Evolutionary conservation across 2,113 vertebrate species (phyloP).

Genomic region (Tamias sibiricus): DNA sequence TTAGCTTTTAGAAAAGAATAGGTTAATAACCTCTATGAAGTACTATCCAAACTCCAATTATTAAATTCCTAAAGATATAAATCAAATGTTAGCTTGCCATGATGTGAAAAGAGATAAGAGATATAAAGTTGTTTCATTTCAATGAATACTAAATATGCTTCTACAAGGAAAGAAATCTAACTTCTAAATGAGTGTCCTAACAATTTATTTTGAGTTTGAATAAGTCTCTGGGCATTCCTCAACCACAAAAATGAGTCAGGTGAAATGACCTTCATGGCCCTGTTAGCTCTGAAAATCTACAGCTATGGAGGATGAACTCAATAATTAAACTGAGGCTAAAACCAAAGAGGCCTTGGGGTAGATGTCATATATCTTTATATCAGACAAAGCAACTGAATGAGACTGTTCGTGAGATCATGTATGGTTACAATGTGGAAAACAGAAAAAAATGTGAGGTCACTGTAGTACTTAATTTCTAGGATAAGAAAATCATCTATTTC

Average conservation of each 20-base stretch:
- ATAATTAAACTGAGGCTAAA: neutral
- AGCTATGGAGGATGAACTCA: neutral
- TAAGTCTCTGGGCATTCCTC: neutral
- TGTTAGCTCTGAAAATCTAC: neutral
- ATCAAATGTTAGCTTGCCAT: constrained; percentile 22
- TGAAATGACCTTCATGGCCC: neutral
- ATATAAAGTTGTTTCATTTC: neutral
- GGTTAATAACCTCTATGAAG: neutral
- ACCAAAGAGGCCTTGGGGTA: neutral
- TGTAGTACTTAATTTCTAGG: neutral
- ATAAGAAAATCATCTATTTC: neutral
- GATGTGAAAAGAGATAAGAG: neutral
- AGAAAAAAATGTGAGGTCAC: neutral
- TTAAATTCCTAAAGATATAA: neutral
- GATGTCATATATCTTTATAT: neutral
- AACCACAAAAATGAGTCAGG: neutral
- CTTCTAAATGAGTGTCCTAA: neutral
- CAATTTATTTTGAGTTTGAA: neutral
- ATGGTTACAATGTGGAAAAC: neutral
- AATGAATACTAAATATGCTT: neutral
- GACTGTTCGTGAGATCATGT: neutral
- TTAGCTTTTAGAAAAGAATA: neutral
- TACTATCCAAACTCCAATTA: neutral
- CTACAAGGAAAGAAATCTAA: neutral
- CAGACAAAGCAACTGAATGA: neutral